Conservation (phyloP, 2,113 vertebrate genomes). For the Rattus rattus region DNA sequence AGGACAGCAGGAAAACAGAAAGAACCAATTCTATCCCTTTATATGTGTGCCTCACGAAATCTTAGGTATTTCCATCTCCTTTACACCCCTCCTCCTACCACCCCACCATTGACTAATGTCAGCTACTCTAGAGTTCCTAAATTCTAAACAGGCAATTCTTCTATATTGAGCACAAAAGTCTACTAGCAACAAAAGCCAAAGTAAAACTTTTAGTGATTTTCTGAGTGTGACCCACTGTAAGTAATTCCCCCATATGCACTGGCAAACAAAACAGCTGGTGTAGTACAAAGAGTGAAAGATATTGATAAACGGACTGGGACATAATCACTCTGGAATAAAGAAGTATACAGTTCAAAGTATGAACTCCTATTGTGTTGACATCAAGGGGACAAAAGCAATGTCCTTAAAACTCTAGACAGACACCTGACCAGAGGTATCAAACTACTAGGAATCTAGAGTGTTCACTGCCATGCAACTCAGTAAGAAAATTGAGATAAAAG, state of each 20-base stretch:
- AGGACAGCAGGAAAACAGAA: conserved; percentile 15
- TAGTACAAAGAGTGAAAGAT: background rate
- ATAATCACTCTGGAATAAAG: background rate
- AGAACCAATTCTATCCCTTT: background rate
- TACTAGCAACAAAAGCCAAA: background rate
- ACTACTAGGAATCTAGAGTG: background rate
- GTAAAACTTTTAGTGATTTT: conserved; percentile 18
- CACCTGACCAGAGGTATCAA: background rate
- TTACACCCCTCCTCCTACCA: background rate
- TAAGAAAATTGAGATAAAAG: conserved; percentile 16
- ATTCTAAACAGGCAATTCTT: background rate
- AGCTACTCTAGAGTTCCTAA: background rate
- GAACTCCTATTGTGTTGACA: background rate
- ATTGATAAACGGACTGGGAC: background rate
- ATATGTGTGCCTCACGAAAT: background rate
- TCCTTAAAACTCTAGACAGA: background rate
- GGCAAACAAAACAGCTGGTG: conserved; percentile 15
- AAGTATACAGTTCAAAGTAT: background rate
- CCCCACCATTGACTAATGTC: background rate
- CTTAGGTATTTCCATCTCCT: conserved; percentile 25
- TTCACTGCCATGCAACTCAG: background rate
- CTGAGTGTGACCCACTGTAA: background rate
- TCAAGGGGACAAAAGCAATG: background rate
- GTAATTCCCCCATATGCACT: background rate
- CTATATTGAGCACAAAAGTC: background rate